phyloP scores from a whole-genome alignment of 2,888 invertebrate genomes.

The Patella caerulea region DNA sequence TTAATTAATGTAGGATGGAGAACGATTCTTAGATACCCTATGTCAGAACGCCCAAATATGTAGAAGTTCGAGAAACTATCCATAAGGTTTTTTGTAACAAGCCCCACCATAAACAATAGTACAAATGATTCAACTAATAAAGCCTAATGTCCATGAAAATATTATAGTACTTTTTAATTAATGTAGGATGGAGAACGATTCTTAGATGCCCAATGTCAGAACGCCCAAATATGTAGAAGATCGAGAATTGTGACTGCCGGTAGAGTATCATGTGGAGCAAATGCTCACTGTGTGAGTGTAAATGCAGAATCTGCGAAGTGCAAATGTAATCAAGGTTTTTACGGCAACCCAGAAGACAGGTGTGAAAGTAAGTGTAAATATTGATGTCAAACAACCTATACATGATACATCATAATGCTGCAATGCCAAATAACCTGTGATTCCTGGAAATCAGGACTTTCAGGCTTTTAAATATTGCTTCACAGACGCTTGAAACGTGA shows the following conservation, averaged over 20 bases:
- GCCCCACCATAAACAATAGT: no score
- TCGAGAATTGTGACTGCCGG: background rate
- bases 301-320: background rate
- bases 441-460: no score
- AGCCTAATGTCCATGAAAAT: no score
- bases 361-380: no score
- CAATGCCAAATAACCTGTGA: no score
- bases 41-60: background rate
- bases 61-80: background rate
- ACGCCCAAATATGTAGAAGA: background rate
- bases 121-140: no score
- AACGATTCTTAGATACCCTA: background rate
- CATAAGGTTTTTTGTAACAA: no score
- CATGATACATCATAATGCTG: no score
- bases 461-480: no score
- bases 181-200: slow-evolving; percentile 2
- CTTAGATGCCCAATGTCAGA: background rate
- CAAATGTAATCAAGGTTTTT: background rate
- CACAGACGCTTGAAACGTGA: no score
- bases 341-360: background rate
- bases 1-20: background rate
- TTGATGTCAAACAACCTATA: no score
- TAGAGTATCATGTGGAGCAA: background rate
- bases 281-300: background rate
- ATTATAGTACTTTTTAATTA: background rate